Evolutionary conservation across 1,140 invertebrate species (phyloP).

Genomic region (Lucilia cuprina): DNA sequence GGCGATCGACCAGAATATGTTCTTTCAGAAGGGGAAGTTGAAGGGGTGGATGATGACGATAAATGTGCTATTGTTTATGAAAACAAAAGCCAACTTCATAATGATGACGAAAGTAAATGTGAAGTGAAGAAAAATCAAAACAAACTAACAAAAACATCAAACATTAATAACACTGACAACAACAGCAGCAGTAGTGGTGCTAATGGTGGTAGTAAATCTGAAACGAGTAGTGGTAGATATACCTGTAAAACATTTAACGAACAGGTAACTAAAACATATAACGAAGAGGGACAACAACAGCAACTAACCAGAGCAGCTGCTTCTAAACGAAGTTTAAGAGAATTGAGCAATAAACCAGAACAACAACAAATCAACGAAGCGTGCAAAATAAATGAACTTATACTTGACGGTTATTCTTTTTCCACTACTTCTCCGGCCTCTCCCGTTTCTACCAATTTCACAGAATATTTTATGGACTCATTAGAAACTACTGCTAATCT

Average conservation of each 20-base stretch:
- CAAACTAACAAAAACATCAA: conserved; percentile 22
- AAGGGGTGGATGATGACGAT: background rate
- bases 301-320: background rate
- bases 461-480: conserved; percentile 32
- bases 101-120: conserved; percentile 23
- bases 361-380: background rate
- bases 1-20: background rate
- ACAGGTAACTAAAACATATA: background rate
- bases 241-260: background rate
- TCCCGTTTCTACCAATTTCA: conserved; percentile 20
- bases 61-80: background rate
- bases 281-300: background rate
- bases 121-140: conserved; percentile 34
- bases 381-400: conserved; percentile 25
- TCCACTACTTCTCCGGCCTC: background rate
- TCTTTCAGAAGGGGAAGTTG: background rate
- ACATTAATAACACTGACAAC: background rate
- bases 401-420: background rate
- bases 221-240: background rate
- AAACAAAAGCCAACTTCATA: background rate
- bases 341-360: background rate
- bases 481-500: background rate
- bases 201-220: background rate
- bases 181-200: background rate
- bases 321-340: background rate